Evolutionary conservation across 2,113 vertebrate genomes (phyloP).

Genomic region (Sinocyclocheilus anshuiensis): DNA sequence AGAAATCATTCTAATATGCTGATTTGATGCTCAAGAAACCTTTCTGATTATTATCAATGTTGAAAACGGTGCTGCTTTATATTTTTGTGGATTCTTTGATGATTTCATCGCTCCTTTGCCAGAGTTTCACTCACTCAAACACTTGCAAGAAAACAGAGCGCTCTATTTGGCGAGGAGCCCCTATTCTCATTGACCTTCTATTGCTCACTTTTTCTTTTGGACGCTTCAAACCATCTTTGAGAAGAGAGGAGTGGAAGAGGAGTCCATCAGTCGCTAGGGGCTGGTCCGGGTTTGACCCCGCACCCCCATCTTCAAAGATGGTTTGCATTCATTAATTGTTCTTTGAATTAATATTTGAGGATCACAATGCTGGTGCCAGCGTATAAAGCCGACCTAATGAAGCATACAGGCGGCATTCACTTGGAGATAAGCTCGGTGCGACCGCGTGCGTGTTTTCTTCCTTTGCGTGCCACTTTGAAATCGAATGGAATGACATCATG

Average conservation of each 20-base stretch:
- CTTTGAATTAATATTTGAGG: constrained; percentile 99
- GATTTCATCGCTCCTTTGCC: constrained; percentile 70
- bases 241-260: constrained; percentile 91
- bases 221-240: constrained; percentile 97
- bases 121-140: constrained; percentile 83
- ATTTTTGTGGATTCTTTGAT: not conserved
- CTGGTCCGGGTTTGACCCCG: constrained; percentile 90
- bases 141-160: constrained; percentile 94
- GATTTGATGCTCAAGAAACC: not conserved
- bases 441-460: constrained; percentile 41
- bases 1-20: not conserved
- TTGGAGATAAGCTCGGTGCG: constrained; percentile 92
- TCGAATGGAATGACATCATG: constrained; percentile 19
- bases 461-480: not conserved
- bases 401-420: constrained; percentile 98
- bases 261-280: constrained; percentile 98
- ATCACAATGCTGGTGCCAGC: constrained; percentile 99
- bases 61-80: not conserved
- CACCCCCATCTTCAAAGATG: constrained; percentile 98
- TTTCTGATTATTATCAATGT: not conserved
- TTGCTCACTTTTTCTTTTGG: constrained; percentile 98
- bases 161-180: constrained; percentile 78
- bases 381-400: constrained; percentile 99
- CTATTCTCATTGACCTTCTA: constrained; percentile 99
- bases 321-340: constrained; percentile 99